Percentiles rank a stretch among this genome's conserved stretches.
phyloP scores from a whole-genome alignment of 1,140 invertebrate species.

The Drosophila erecta region DNA sequence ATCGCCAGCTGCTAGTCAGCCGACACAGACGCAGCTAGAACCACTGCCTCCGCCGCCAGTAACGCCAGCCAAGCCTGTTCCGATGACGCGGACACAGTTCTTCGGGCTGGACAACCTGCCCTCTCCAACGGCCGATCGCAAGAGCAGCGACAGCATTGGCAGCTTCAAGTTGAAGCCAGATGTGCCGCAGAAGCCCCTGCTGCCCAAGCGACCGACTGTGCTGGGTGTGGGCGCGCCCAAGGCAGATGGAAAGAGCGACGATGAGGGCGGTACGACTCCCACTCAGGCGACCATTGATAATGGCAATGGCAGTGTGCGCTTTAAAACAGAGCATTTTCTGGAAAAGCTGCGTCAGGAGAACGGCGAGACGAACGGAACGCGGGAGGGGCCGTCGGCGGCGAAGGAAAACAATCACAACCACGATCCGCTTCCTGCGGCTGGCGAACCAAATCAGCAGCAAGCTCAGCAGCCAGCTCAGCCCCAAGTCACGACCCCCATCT shows the following conservation, averaged over 20 bases:
- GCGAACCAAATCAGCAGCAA: conserved; percentile 25
- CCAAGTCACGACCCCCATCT: conserved; percentile 75
- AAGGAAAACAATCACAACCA: conserved; percentile 56
- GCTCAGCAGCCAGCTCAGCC: conserved; percentile 35
- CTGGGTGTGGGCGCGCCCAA: conserved; percentile 44
- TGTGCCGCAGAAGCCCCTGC: conserved; percentile 75
- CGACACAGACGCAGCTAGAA: conserved; percentile 54
- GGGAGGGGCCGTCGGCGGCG: conserved; percentile 33
- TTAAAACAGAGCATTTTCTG: conserved; percentile 72
- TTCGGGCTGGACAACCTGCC: conserved; percentile 78
- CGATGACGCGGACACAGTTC: conserved; percentile 81
- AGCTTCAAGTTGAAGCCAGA: conserved; percentile 79
- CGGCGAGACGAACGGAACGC: conserved; percentile 65
- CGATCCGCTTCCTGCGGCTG: conserved; percentile 26
- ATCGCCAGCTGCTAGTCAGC: conserved; percentile 22
- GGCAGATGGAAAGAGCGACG: conserved; percentile 67
- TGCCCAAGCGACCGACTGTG: conserved; percentile 75
- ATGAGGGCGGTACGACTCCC: conserved; percentile 62
- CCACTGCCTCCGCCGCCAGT: conserved; percentile 54
- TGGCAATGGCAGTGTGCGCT: conserved; percentile 59
- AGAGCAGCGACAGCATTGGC: conserved; percentile 71
- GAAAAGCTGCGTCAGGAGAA: conserved; percentile 72
- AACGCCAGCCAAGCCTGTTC: conserved; percentile 77
- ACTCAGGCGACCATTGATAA: conserved; percentile 65
- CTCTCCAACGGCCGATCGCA: conserved; percentile 78